Evolutionary conservation across 2,797 vertebrate species (phyloP).

Genomic region (Hippopotamyrus pictus): DNA sequence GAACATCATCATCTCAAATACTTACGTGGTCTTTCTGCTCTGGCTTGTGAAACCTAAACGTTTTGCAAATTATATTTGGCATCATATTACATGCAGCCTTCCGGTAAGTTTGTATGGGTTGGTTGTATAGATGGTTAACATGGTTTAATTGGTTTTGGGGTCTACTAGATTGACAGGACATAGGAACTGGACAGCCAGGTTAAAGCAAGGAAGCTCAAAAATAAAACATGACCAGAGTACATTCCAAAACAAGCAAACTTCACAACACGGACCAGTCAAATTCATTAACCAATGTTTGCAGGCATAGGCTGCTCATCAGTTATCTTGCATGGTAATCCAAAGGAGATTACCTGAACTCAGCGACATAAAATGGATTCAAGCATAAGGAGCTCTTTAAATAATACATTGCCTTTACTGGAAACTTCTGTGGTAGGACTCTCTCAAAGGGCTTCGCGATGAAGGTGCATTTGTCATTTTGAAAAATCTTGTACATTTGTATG

Average conservation of each 20-base stretch:
- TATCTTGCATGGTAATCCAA: background rate
- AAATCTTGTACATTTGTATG: background rate
- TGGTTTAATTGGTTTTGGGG: background rate
- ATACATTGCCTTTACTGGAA: background rate
- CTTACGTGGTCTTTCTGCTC: background rate
- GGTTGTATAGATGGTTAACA: background rate
- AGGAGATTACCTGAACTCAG: background rate
- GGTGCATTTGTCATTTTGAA: background rate
- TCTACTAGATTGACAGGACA: background rate
- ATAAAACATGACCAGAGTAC: background rate
- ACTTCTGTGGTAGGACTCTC: background rate
- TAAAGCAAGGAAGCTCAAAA: background rate
- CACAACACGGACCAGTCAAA: background rate
- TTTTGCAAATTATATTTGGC: background rate
- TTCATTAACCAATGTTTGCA: background rate
- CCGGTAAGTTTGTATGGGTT: background rate
- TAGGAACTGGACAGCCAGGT: background rate
- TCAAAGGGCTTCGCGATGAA: background rate
- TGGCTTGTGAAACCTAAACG: background rate
- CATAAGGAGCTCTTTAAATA: background rate
- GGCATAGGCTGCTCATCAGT: background rate
- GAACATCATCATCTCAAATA: background rate
- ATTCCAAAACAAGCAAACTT: background rate
- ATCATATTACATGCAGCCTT: background rate
- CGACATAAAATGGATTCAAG: background rate